phyloP scores from a whole-genome alignment of 2,797 vertebrate species.

The Ficedula albicollis region DNA sequence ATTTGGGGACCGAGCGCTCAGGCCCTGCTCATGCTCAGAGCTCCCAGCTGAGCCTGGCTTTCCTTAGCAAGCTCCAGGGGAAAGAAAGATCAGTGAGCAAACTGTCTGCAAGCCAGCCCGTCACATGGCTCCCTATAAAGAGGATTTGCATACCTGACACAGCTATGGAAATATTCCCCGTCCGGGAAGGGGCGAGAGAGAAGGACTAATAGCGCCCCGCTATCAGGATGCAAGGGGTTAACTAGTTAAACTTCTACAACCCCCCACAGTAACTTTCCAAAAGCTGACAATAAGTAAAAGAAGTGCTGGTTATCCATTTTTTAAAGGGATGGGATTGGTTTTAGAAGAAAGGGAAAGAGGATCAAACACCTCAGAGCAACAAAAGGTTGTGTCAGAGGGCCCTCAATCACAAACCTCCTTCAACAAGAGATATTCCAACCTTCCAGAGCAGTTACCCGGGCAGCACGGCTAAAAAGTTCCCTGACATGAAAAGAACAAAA shows the following conservation, averaged over 20 bases:
- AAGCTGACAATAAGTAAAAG: slow-evolving; percentile 84
- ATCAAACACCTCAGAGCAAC: slow-evolving; percentile 98
- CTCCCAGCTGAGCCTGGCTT: background rate
- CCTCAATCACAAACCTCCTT: slow-evolving; percentile 93
- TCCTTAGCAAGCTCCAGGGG: background rate
- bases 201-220: background rate
- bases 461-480: slow-evolving; percentile 88
- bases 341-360: slow-evolving; percentile 92
- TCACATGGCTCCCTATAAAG: slow-evolving; percentile 62
- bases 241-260: slow-evolving; percentile 83
- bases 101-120: slow-evolving; percentile 32
- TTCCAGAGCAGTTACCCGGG: slow-evolving; percentile 93
- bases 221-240: slow-evolving; percentile 75
- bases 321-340: slow-evolving; percentile 84
- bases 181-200: background rate
- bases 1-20: background rate
- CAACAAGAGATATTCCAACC: slow-evolving; percentile 87
- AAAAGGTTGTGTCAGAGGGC: slow-evolving; percentile 96
- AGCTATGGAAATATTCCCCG: slow-evolving; percentile 49
- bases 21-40: background rate
- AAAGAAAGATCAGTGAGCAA: slow-evolving; percentile 17
- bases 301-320: slow-evolving; percentile 85
- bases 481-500: slow-evolving; percentile 91
- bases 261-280: slow-evolving; percentile 78
- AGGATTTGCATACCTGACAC: slow-evolving; percentile 71